Conservation (phyloP, 2,113 vertebrate species). For the Elgaria multicarinata region DNA sequence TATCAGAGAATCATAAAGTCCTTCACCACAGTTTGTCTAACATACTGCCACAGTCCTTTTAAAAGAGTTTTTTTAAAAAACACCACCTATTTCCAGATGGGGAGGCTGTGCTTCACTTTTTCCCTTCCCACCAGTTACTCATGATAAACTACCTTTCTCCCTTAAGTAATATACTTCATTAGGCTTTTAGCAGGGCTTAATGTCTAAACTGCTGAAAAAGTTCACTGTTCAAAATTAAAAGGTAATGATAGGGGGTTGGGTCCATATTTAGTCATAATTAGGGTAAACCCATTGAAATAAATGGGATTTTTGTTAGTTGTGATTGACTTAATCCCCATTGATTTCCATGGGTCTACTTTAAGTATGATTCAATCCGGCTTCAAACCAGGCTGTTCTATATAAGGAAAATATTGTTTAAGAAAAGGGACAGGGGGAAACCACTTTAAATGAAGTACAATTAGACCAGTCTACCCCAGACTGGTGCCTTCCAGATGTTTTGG, state of each 20-base stretch:
- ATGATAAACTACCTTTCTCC: background rate
- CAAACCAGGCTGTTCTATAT: background rate
- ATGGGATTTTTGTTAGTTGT: no score
- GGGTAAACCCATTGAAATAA: no score
- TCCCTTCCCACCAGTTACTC: background rate
- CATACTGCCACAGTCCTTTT: background rate
- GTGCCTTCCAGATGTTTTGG: no score
- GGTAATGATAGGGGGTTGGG: background rate
- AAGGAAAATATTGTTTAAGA: background rate
- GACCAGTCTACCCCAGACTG: background rate
- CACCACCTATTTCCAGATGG: background rate
- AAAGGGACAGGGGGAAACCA: background rate
- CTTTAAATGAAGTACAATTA: background rate
- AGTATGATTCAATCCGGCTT: no score
- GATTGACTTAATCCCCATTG: no score
- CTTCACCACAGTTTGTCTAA: background rate
- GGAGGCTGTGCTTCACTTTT: background rate
- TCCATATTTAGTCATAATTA: no score
- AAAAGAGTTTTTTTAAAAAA: no score
- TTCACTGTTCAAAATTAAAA: background rate
- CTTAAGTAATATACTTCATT: no score
- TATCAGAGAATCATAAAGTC: constrained; percentile 22
- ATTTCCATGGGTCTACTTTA: no score
- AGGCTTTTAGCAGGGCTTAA: background rate
- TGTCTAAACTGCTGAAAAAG: background rate